Conservation (phyloP, 2,113 vertebrate genomes). For the Oenanthe oenanthe region DNA sequence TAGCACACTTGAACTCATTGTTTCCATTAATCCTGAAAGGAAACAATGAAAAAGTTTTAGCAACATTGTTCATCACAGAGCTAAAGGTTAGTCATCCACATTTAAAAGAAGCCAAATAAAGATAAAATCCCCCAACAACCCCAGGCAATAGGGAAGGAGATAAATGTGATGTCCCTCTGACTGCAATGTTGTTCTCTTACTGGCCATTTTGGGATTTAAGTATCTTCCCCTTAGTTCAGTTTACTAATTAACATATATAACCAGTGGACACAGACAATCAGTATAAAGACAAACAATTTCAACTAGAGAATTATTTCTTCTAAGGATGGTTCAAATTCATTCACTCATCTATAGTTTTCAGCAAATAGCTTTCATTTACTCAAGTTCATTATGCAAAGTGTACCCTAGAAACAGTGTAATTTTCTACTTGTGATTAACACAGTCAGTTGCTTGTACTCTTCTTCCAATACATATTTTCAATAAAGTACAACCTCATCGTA, state of each 20-base stretch:
- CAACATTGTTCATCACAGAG: neutral
- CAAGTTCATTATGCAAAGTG: neutral
- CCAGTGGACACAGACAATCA: neutral
- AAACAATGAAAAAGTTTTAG: neutral
- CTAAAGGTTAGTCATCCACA: neutral
- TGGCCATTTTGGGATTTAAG: neutral
- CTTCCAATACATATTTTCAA: neutral
- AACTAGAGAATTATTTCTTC: neutral
- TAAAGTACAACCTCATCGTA: neutral
- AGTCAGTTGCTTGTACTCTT: neutral
- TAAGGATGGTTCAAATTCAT: neutral
- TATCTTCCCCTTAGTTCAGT: neutral
- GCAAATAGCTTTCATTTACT: neutral
- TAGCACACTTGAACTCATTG: neutral
- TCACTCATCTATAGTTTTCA: neutral
- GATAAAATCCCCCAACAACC: neutral
- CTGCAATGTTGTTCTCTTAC: rapidly evolving
- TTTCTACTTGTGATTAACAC: neutral
- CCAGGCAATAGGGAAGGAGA: neutral
- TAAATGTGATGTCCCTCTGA: neutral
- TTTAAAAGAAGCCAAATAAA: neutral
- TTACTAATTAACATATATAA: neutral
- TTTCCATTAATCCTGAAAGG: neutral
- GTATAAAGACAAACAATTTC: neutral
- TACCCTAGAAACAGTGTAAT: neutral